These are phyloP conservation scores for Branchinecta lindahli DNA, from an alignment of 1,140 invertebrate genomes.

Conservation along the genomic window DNA sequence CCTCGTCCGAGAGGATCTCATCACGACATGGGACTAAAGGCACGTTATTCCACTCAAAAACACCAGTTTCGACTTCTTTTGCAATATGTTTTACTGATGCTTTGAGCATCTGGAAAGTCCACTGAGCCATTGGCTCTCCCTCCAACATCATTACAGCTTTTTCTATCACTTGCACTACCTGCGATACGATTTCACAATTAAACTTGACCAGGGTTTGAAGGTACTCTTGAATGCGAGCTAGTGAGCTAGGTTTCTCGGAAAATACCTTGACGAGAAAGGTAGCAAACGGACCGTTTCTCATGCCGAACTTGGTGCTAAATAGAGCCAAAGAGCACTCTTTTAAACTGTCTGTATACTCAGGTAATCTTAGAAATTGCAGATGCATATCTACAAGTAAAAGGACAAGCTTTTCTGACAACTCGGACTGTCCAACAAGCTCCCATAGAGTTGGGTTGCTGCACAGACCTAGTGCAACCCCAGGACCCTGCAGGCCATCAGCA, in stretches of 20 bases:
- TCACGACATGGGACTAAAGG: neutral
- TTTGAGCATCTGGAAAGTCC: neutral
- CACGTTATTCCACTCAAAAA: slow-evolving; percentile 8
- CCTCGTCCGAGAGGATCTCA: neutral
- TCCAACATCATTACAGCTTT: too few relatives aligned
- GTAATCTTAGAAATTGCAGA: neutral
- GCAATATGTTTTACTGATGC: neutral
- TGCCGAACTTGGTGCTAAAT: neutral
- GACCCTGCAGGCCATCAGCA: neutral
- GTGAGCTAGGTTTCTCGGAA: neutral
- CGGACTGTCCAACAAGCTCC: neutral
- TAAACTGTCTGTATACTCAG: slow-evolving; percentile 7
- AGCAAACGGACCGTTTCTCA: neutral
- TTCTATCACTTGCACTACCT: too few relatives aligned
- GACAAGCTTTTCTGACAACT: neutral
- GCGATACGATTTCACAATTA: too few relatives aligned
- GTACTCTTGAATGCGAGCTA: too few relatives aligned
- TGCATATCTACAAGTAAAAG: neutral
- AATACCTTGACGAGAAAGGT: neutral
- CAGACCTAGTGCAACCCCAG: neutral
- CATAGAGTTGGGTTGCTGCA: neutral
- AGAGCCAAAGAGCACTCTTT: neutral
- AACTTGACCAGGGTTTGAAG: too few relatives aligned
- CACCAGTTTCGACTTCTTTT: neutral
- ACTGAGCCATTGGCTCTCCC: neutral